Conservation (phyloP, 2,113 vertebrate genomes). For the Sporophila hypoxantha region DNA sequence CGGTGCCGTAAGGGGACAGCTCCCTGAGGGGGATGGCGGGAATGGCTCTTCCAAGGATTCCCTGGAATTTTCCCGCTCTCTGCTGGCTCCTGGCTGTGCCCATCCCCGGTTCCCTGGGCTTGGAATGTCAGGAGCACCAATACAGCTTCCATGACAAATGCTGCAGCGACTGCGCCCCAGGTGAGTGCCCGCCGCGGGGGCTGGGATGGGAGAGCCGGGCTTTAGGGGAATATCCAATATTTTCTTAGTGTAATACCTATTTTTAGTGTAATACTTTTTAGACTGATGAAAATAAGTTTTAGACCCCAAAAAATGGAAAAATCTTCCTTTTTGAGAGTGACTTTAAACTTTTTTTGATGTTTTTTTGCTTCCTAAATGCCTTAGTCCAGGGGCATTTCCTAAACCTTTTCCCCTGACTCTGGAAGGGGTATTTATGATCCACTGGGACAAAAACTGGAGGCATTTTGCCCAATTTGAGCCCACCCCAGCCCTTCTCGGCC, state of each 20-base stretch:
- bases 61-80: neutral
- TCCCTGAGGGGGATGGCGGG: neutral
- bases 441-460: neutral
- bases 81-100: neutral
- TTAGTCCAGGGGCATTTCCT: neutral
- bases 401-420: neutral
- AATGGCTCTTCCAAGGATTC: neutral
- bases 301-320: neutral
- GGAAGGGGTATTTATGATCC: neutral
- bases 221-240: fast-evolving
- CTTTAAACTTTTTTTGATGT: neutral
- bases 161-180: neutral
- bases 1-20: neutral
- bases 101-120: fast-evolving
- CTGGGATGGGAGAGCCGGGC: too few species aligned
- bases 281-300: neutral
- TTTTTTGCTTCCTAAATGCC: neutral
- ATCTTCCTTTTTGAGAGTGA: neutral
- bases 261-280: neutral
- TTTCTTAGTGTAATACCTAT: neutral
- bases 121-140: neutral
- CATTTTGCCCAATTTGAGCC: neutral
- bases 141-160: neutral
- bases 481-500: too few species aligned
- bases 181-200: neutral